Evolutionary conservation across 2,888 invertebrate species (phyloP), one percentile per base, ranked within the genome.

Genomic region (Melieria omissa): DNA sequence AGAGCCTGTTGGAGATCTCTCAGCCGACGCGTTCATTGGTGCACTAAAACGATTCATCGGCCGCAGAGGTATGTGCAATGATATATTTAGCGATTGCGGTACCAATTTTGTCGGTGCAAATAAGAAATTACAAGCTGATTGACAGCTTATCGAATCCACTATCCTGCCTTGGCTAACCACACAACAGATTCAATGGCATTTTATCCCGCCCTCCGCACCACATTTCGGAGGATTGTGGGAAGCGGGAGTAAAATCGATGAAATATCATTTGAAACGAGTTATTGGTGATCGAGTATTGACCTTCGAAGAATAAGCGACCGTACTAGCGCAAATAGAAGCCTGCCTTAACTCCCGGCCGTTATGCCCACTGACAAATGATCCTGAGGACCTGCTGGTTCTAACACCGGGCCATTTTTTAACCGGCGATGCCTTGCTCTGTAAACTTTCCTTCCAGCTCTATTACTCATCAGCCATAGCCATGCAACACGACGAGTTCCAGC

Each of bases 1-100:
- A 10, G 49, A 49, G 29, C 46, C 63, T 29, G 49, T 63, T 45
- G 7, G 14, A 4, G 41, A 29, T 29, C 74, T 75, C 1, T 69
- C 74, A 1, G 78, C 81, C 0, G 73, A 77, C 7, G 77, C 78
- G 0, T 83, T 82, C 70, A n/a, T 82, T 8, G 81, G 80, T 5
- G 72, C 80, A 0, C 71, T 82, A 5, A 65, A 78, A 1, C 70
- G 83, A 4, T 85, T 84, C 61, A 70, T 74, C 0, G 69, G 80
- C 0, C 46, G 76, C 45, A 64, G 72, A 49, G 72, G 73, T 7
- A 63, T 61, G 14, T 65, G 65, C 3, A 29, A 16, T 2, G 65
- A 73, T n/a, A 66, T 76, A 0, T 73, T 70, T 42, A 66, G 65
- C 29, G 74, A 76, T 29, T 76, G 76, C 16, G 75, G 73, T 44